Base-by-base conservation (phyloP, 2,888 invertebrate genomes). In the Archaeoteleia sp. region DNA sequence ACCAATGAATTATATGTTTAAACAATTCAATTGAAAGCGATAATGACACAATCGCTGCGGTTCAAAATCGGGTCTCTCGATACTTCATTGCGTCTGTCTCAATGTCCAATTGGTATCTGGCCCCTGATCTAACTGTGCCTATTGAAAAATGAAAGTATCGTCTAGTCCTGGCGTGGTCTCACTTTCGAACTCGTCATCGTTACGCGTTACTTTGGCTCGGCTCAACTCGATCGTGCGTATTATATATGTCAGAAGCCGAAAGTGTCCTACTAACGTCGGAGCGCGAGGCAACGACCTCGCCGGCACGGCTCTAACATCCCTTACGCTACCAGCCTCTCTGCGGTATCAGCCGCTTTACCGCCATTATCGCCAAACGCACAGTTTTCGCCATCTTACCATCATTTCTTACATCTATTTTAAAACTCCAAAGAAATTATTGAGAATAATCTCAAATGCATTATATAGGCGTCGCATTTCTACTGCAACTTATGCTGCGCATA, bases 251-350 rank as follows among this genome's bases (percentile, higher is more conserved):
- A 76, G 58, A 78, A 78, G 79, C 79, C 78, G 79, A 80, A 79
- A 80, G 80, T 80, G 80, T 76, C 75, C 80, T 74, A 80, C 79
- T 78, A 80, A 74, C 75, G 73, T 70, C 72, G 43, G 74, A n/a
- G n/a, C n/a, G n/a, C 70, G 79, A 74, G 60, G 73, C 79, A 79
- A 80, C 78, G 79, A 80, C 80, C 79, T 75, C 78, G 72, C 73
- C 45, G 46, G 27, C 49, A n/a, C 27, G 25, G 17, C 39, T 6
- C 20, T 2, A 20, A 34, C 51, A 65, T 65, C 58, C 55, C 65
- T 46, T 51, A 29, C 27, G 45, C 32, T 17, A 8, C 46, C 62
- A 42, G 46, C 48, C 43, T 39, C 49, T 27, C 45, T 4, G 13
- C 42, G 29, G 12, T 54, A 42, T 34, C 40, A 48, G 40, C 45